These are phyloP conservation scores for Catocala nupta DNA, from an alignment of 2,888 invertebrate species.

Conservation along the genomic window DNA sequence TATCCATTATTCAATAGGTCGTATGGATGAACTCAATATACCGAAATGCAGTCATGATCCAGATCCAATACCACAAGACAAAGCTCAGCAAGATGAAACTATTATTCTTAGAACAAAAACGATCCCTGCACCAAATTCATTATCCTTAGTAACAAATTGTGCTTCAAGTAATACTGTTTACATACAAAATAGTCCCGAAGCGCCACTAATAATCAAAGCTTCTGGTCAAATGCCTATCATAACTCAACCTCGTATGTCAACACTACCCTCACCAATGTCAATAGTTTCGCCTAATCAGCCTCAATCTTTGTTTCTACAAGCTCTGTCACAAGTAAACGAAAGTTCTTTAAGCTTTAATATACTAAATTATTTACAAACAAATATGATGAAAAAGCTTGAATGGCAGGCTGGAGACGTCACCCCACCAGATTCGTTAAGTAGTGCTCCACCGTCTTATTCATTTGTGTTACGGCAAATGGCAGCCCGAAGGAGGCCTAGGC, in stretches of 20 bases:
- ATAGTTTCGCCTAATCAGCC: conserved; percentile 57
- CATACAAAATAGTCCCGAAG: conserved; percentile 2
- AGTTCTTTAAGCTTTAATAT: conserved; percentile 60
- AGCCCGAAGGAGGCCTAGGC: conserved; percentile 69
- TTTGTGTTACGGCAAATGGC: conserved; percentile 79
- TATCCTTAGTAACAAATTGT: background rate
- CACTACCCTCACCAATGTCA: conserved; percentile 54
- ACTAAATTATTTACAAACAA: conserved; percentile 45
- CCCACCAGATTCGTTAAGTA: conserved; percentile 75
- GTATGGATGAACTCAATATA: conserved; percentile 46
- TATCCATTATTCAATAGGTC: conserved; percentile 10
- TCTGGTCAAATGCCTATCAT: conserved; percentile 40
- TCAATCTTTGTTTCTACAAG: conserved; percentile 69
- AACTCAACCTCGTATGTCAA: conserved; percentile 34
- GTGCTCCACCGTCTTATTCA: conserved; percentile 81
- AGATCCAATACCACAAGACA: conserved; percentile 20
- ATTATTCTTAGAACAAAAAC: conserved; percentile 4
- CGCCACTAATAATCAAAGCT: conserved; percentile 50
- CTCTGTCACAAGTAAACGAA: conserved; percentile 71
- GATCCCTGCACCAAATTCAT: conserved; percentile 13
- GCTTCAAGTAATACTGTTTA: background rate
- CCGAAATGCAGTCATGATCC: conserved; percentile 49
- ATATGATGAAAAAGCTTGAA: conserved; percentile 23
- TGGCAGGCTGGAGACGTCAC: conserved; percentile 60
- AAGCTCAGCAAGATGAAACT: conserved; percentile 20